phyloP scores from a whole-genome alignment of 1,140 invertebrate genomes.

The Rhyacophila brunnea region DNA sequence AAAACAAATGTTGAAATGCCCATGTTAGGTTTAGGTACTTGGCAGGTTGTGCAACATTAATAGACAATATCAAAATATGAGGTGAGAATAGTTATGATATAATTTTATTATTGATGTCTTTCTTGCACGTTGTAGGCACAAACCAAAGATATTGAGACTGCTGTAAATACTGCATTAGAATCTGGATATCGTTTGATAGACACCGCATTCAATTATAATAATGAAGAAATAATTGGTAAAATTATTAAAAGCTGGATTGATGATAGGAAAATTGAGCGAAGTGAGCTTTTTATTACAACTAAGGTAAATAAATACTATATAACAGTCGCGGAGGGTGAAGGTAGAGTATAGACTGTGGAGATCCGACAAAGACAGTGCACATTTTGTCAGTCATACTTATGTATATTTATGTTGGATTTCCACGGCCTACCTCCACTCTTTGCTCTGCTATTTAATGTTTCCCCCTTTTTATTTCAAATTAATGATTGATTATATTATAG shows the following conservation, averaged over 20 bases:
- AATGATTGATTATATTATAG: too few relatives aligned
- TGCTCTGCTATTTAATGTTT: too few relatives aligned
- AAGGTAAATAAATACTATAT: constrained; percentile 58
- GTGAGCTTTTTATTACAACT: constrained; percentile 80
- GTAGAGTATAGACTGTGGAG: too few relatives aligned
- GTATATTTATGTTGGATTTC: too few relatives aligned
- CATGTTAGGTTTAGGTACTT: constrained; percentile 30
- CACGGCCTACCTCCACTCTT: too few relatives aligned
- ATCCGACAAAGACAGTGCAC: too few relatives aligned
- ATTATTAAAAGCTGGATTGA: constrained; percentile 72
- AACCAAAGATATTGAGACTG: constrained; percentile 67
- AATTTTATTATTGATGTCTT: background rate
- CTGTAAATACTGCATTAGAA: constrained; percentile 62
- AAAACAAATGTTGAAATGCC: constrained; percentile 26
- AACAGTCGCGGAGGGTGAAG: background rate
- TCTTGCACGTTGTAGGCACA: constrained; percentile 61
- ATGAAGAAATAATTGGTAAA: constrained; percentile 76
- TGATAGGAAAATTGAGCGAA: constrained; percentile 66
- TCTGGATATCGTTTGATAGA: constrained; percentile 77
- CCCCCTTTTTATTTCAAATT: too few relatives aligned
- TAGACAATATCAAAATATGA: background rate
- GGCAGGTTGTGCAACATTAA: constrained; percentile 22
- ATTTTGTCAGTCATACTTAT: too few relatives aligned
- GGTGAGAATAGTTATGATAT: background rate
- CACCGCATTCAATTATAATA: constrained; percentile 78